phyloP scores from a whole-genome alignment of 2,888 invertebrate genomes.

The Seladonia tumulorum region DNA sequence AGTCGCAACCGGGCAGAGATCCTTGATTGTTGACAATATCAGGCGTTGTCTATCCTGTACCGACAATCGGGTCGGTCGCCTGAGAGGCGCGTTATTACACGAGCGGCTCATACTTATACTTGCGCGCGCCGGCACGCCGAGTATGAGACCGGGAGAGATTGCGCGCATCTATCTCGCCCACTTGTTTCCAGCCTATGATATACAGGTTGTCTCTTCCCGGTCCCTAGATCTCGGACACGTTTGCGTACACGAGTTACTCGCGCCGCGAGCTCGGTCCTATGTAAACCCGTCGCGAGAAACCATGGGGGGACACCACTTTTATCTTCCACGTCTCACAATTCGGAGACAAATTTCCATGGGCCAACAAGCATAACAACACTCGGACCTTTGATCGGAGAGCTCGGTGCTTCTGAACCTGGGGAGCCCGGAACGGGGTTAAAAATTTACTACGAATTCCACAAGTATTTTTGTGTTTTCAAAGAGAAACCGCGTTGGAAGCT shows the following conservation, averaged over 20 bases:
- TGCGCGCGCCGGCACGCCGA: slow-evolving; percentile 7
- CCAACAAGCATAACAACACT: neutral
- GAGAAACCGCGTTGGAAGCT: too few relatives aligned
- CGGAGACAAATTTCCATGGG: neutral
- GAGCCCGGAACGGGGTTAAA: too few relatives aligned
- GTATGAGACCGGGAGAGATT: slow-evolving; percentile 26
- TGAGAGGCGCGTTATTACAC: slow-evolving; percentile 25
- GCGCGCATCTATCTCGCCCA: slow-evolving; percentile 45
- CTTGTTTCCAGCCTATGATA: slow-evolving; percentile 34
- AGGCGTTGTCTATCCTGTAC: slow-evolving; percentile 28
- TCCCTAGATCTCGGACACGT: neutral
- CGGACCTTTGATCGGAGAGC: neutral
- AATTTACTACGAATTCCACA: too few relatives aligned
- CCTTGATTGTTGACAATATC: slow-evolving; percentile 23
- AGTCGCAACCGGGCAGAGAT: neutral
- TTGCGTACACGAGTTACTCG: neutral
- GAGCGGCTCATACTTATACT: neutral
- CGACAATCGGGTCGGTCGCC: slow-evolving; percentile 17
- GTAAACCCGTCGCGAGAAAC: slow-evolving; percentile 5
- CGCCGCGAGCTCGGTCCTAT: neutral
- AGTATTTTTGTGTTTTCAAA: too few relatives aligned
- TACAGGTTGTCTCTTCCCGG: slow-evolving; percentile 49
- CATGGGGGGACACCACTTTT: neutral
- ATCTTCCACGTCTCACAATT: neutral
- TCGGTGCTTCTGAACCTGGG: too few relatives aligned